Percentiles rank a stretch among this genome's conserved stretches.
Evolutionary conservation across 1,140 invertebrate species (phyloP).

Genomic region (Myzus persicae): DNA sequence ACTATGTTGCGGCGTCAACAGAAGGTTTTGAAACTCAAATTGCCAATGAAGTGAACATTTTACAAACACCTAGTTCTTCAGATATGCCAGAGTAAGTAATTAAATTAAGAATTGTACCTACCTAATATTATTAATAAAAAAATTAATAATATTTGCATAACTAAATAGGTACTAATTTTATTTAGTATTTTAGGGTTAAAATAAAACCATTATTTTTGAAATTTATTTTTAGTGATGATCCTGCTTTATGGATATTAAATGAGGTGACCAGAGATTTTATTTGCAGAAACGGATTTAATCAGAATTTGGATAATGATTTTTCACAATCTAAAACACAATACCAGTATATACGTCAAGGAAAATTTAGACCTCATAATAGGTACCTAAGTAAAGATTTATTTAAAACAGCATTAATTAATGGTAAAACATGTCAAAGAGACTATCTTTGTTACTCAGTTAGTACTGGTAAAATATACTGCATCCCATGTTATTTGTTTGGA

Average conservation of each 20-base stretch:
- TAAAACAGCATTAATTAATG: neutral
- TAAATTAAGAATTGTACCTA: neutral
- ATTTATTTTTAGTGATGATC: neutral
- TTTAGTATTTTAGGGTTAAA: neutral
- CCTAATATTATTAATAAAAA: neutral
- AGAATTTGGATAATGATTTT: neutral
- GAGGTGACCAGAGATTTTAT: neutral
- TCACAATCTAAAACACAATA: constrained; percentile 18
- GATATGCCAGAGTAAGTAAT: neutral
- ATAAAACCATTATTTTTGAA: neutral
- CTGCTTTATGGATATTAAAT: neutral
- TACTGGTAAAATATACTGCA: neutral
- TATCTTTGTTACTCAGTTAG: constrained; percentile 18
- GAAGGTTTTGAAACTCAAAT: no score
- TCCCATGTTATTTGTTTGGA: constrained; percentile 37
- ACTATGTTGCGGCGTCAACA: no score
- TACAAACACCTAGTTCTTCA: no score
- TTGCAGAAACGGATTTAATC: neutral
- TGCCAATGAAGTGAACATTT: no score
- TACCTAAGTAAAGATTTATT: neutral
- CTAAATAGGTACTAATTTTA: neutral
- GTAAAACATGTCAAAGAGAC: neutral
- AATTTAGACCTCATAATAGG: neutral
- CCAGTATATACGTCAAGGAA: neutral
- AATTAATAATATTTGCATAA: neutral